Percentiles rank a stretch among this genome's conserved stretches.
phyloP scores from a whole-genome alignment of 2,797 vertebrate genomes.

The Aphelocoma californica region DNA sequence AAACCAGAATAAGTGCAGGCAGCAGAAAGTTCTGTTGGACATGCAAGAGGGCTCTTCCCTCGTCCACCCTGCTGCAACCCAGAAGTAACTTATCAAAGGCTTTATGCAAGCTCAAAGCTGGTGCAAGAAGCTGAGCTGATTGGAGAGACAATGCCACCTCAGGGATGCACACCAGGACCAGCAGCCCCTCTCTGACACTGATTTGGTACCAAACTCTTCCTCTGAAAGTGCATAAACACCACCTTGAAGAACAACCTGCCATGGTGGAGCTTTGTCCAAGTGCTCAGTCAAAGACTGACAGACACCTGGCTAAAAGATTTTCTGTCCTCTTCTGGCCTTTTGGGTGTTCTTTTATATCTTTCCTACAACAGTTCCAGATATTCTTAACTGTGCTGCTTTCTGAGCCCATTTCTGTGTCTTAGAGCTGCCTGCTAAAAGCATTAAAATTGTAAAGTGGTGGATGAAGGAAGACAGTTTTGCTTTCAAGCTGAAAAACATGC shows the following conservation, averaged over 20 bases:
- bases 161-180: background rate
- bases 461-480: constrained; percentile 10
- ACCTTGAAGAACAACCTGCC: background rate
- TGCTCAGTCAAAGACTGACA: background rate
- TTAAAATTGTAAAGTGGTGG: constrained; percentile 47
- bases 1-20: background rate
- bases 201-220: background rate
- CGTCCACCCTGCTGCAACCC: accelerated
- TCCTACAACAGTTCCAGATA: background rate
- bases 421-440: constrained; percentile 52
- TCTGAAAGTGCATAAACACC: background rate
- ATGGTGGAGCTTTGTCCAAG: background rate
- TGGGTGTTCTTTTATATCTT: constrained; percentile 12
- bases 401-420: background rate
- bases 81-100: background rate
- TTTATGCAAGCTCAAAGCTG: background rate
- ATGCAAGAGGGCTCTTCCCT: background rate
- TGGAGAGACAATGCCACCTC: background rate
- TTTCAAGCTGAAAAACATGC: constrained; percentile 62
- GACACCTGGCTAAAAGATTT: background rate
- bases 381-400: background rate
- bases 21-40: background rate
- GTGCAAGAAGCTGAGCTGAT: background rate
- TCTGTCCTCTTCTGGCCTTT: background rate
- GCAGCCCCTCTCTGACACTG: background rate